Percentiles rank a stretch among this genome's conserved stretches.
phyloP scores from a whole-genome alignment of 2,888 invertebrate genomes.

The Saturnia pavonia region DNA sequence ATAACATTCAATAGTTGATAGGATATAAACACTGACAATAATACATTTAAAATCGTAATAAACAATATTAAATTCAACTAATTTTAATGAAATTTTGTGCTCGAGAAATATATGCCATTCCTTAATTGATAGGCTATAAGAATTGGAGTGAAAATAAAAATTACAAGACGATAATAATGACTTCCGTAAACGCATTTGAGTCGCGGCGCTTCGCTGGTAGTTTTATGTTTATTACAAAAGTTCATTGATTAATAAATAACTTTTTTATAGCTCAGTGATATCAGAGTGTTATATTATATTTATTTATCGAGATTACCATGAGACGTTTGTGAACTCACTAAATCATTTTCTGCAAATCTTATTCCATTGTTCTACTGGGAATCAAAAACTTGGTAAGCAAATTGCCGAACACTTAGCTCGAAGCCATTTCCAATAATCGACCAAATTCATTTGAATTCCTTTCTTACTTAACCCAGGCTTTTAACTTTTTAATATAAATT shows the following conservation, averaged over 20 bases:
- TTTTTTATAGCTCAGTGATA: not conserved
- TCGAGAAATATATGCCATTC: too few relatives aligned
- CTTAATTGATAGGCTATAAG: too few relatives aligned
- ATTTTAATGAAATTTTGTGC: too few relatives aligned
- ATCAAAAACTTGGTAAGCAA: constrained; percentile 48
- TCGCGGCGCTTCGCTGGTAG: too few relatives aligned
- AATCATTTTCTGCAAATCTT: constrained; percentile 20
- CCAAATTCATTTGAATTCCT: constrained; percentile 44
- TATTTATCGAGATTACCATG: not conserved
- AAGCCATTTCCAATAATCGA: constrained; percentile 48
- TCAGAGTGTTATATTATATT: not conserved
- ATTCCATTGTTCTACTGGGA: constrained; percentile 36
- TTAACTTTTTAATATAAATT: constrained; percentile 37
- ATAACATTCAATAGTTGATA: too few relatives aligned
- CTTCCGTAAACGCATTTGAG: too few relatives aligned
- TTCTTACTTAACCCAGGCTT: constrained; percentile 33
- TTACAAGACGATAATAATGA: too few relatives aligned
- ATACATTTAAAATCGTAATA: too few relatives aligned
- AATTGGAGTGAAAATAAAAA: too few relatives aligned
- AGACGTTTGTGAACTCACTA: constrained; percentile 1
- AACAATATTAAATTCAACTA: too few relatives aligned
- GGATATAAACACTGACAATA: too few relatives aligned
- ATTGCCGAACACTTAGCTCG: constrained; percentile 38
- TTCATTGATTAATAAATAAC: not conserved
- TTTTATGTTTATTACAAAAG: too few relatives aligned